Conservation (phyloP, 2,888 invertebrate genomes). For the Aspidiotus destructor region DNA sequence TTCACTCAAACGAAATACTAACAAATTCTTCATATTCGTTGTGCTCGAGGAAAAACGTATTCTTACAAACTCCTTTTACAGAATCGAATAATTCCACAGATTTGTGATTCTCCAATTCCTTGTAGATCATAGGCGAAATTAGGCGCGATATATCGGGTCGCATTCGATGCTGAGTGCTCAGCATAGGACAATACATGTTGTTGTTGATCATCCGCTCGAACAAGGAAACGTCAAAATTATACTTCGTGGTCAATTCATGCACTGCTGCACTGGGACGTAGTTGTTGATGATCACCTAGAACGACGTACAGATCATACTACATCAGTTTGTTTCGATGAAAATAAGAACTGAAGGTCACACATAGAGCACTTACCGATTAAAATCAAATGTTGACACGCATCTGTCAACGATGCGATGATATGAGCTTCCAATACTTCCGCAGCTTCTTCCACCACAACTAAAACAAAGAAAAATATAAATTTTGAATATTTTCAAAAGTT, state of each 20-base stretch:
- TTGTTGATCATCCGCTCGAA: conserved; percentile 49
- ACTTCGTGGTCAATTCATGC: conserved; percentile 44
- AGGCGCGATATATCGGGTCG: conserved; percentile 44
- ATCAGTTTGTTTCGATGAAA: neutral
- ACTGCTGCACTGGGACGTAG: conserved; percentile 50
- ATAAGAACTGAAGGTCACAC: neutral
- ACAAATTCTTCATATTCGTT: conserved; percentile 50
- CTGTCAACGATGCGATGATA: conserved; percentile 64
- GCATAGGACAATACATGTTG: conserved; percentile 42
- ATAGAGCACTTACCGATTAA: conserved; percentile 57
- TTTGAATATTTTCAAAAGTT: no score
- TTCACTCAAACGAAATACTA: conserved; percentile 33
- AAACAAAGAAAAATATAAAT: neutral
- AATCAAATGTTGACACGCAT: conserved; percentile 66
- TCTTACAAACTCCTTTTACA: conserved; percentile 52
- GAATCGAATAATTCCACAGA: conserved; percentile 49
- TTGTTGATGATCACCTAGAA: conserved; percentile 67
- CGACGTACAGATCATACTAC: neutral
- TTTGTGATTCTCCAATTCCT: conserved; percentile 50
- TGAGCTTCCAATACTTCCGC: conserved; percentile 80
- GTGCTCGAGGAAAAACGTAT: conserved; percentile 61
- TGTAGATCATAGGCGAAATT: conserved; percentile 57
- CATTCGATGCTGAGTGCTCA: conserved; percentile 48
- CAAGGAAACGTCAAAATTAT: conserved; percentile 46
- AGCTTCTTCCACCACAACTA: conserved; percentile 69